Base-by-base conservation (phyloP, 2,113 vertebrate species). In the Labeo catla region DNA sequence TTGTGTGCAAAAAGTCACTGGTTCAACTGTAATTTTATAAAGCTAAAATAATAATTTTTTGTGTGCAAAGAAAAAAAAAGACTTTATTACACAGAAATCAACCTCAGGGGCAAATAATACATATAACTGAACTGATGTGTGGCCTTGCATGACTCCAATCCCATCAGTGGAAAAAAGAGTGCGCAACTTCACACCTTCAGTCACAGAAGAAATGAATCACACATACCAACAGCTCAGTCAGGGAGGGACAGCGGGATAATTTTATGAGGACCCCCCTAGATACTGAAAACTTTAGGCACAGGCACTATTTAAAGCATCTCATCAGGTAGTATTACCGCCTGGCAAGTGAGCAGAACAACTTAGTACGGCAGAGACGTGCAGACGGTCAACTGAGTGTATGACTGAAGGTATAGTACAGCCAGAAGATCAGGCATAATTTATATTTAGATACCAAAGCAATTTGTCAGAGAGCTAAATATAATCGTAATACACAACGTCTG, bases 291-390 rank as follows among this genome's bases (percentile, higher is more conserved):
- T 19, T 83, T 70, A 45, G 52, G 36, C 45, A 83, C 23, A 68
- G 0, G 49, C 81, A 83, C 81, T 83, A 54, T 83, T 72, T 83
- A 70, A 83, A 83, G 65, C 49, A 50, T n/a, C 65, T 28, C 3
- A 28, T 28, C 47, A 83, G 65, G 66, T 23, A 43, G 81, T 49
- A 73, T 83, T 73, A 73, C 50, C 2, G 34, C 47, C 23, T 57
- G 43, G 49, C 49, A 72, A 54, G 50, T 15, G 23, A 82, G 63
- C 47, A 68, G 80, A 39, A 57, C 16, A 12, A 23, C 66, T 73
- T 34, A 23, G 21, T 6, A 83, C 10, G 1, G 1, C 4, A 23
- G 47, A 81, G n/a, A 66, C 12, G 23, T 81, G 57, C 54, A 45
- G 57, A 54, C 1, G 3, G 23, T 34, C 74, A 76, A 23, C 49